phyloP scores from a whole-genome alignment of 2,888 invertebrate genomes.

The Catonia carolina region DNA sequence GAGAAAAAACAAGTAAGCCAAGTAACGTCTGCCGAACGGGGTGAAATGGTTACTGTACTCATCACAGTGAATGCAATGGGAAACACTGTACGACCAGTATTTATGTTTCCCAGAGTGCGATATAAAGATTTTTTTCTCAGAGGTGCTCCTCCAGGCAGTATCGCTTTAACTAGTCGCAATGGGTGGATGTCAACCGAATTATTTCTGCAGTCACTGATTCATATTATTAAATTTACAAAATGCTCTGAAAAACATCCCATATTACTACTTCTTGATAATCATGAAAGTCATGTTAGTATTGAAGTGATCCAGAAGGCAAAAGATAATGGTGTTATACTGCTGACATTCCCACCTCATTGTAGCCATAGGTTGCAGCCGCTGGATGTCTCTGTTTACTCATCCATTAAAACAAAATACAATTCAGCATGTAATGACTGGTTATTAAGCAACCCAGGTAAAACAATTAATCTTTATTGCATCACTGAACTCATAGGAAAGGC shows the following conservation, averaged over 20 bases:
- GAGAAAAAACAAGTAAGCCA: conserved; percentile 41
- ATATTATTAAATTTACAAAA: conserved; percentile 37
- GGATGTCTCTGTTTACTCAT: conserved; percentile 35
- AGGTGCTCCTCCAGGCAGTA: conserved; percentile 38
- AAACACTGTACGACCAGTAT: conserved; percentile 39
- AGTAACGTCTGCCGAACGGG: conserved; percentile 41
- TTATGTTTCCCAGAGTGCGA: conserved; percentile 40
- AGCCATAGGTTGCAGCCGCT: conserved; percentile 41
- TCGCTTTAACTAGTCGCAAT: conserved; percentile 35
- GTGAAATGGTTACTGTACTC: conserved; percentile 38
- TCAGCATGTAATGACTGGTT: conserved; percentile 35
- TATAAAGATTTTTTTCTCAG: conserved; percentile 38
- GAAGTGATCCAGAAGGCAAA: conserved; percentile 37
- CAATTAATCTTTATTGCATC: conserved; percentile 42
- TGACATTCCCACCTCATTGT: conserved; percentile 42
- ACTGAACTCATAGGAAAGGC: conserved; percentile 39
- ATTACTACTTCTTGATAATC: conserved; percentile 38
- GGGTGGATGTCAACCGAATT: conserved; percentile 39
- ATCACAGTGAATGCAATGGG: conserved; percentile 40
- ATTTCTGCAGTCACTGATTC: conserved; percentile 36
- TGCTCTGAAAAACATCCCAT: conserved; percentile 33
- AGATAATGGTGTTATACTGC: conserved; percentile 40
- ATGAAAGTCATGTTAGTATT: conserved; percentile 36
- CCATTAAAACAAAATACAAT: conserved; percentile 36
- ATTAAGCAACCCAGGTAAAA: conserved; percentile 40